A percentile compares a stretch with the other conserved stretches of the same genome.
Conservation (phyloP, 2,113 vertebrate species). For the Misgurnus anguillicaudatus region DNA sequence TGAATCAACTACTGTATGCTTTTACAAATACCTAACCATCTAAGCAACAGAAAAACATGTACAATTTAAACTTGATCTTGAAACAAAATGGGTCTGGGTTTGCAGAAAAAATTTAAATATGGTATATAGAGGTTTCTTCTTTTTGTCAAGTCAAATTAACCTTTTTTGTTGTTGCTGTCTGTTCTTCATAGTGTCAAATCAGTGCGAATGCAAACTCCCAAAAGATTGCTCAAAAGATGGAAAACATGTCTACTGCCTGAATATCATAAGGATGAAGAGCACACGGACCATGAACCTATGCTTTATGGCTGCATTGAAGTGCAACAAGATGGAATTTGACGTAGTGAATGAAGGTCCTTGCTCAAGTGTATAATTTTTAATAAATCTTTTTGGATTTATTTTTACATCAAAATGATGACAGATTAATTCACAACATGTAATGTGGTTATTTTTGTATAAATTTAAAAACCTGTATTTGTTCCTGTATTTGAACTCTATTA, state of each 20-base stretch:
- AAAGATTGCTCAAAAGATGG: slow-evolving; percentile 56
- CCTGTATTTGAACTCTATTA: background rate
- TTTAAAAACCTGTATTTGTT: too few species aligned
- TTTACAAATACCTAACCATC: background rate
- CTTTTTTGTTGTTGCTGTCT: background rate
- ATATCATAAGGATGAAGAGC: slow-evolving; percentile 49
- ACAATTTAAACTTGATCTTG: too few species aligned
- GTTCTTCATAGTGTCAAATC: slow-evolving; percentile 55
- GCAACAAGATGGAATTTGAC: slow-evolving; percentile 60
- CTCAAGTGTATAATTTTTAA: slow-evolving; percentile 13
- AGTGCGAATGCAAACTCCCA: slow-evolving; percentile 63
- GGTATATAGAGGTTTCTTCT: background rate
- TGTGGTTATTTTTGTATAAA: too few species aligned
- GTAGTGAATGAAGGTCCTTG: slow-evolving; percentile 65
- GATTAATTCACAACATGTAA: too few species aligned
- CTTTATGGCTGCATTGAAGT: slow-evolving; percentile 63
- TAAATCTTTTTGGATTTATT: background rate
- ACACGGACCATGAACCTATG: slow-evolving; percentile 65
- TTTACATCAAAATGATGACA: too few species aligned
- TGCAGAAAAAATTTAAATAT: too few species aligned
- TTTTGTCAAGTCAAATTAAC: background rate
- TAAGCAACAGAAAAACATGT: background rate
- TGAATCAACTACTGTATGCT: background rate
- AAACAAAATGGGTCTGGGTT: too few species aligned
- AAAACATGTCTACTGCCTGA: slow-evolving; percentile 64